These are phyloP conservation scores for Adelognathus sp. DNA, from an alignment of 2,888 invertebrate species.

Conservation along the genomic window DNA sequence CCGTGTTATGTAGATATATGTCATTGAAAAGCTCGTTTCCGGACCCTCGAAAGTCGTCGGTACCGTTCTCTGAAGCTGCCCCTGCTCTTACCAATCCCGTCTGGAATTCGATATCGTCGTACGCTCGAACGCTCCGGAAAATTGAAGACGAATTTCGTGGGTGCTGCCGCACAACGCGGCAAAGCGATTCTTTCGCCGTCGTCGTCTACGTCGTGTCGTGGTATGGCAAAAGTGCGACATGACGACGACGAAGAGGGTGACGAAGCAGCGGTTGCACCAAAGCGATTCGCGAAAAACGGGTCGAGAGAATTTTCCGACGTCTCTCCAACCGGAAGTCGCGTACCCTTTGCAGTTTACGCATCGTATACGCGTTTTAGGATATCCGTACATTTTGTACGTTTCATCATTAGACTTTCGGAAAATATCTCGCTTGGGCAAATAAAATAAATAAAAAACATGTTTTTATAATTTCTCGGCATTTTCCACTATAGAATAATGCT, in stretches of 20 bases:
- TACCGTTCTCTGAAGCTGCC: constrained; percentile 14
- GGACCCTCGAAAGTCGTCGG: constrained; percentile 12
- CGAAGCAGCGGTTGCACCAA: constrained; percentile 5
- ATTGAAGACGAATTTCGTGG: constrained; percentile 67
- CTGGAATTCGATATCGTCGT: constrained; percentile 62
- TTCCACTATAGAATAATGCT: no score
- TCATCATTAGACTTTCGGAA: no score
- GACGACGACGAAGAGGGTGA: constrained; percentile 34
- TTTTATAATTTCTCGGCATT: no score
- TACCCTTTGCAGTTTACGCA: constrained; percentile 15
- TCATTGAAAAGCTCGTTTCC: constrained; percentile 3
- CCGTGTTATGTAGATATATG: neutral
- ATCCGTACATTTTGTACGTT: constrained; percentile 10
- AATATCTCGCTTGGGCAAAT: no score
- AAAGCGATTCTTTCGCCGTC: constrained; percentile 54
- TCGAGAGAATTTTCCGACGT: constrained; percentile 35
- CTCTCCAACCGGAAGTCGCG: constrained; percentile 32
- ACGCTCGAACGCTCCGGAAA: constrained; percentile 67
- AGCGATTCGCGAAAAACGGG: constrained; percentile 12
- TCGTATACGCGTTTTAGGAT: constrained; percentile 1
- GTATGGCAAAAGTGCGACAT: constrained; percentile 14
- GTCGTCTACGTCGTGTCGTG: constrained; percentile 13
- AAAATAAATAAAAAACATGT: no score
- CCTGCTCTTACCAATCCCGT: constrained; percentile 1
- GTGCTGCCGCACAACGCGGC: constrained; percentile 29